phyloP scores from a whole-genome alignment of 2,113 vertebrate species.

The Thomomys bottae region DNA sequence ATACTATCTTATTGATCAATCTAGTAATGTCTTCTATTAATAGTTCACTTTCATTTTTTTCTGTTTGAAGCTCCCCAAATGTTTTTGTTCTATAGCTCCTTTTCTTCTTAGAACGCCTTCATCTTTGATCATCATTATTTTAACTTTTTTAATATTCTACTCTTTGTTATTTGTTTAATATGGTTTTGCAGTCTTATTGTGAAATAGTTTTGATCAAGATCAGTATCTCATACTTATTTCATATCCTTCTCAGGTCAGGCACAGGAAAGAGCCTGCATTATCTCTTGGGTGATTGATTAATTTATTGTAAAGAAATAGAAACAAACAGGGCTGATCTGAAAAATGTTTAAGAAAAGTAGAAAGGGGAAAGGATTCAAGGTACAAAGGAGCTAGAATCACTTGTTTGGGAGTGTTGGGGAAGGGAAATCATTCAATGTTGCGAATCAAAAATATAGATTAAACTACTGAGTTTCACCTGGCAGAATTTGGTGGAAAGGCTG shows the following conservation, averaged over 20 bases:
- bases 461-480: background rate
- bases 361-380: background rate
- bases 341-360: background rate
- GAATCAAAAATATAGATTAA: conserved; percentile 4
- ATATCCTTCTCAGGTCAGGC: background rate
- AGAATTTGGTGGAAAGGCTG: background rate
- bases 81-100: background rate
- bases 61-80: background rate
- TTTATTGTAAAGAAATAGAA: background rate
- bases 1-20: background rate
- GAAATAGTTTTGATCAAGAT: background rate
- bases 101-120: conserved; percentile 25
- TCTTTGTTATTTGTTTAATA: conserved; percentile 14
- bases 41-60: background rate
- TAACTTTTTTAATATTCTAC: background rate
- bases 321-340: background rate
- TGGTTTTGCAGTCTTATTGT: background rate
- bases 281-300: background rate
- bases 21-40: conserved; percentile 11
- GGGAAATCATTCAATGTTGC: background rate
- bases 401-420: background rate
- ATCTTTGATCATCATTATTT: background rate
- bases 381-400: background rate
- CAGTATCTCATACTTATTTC: conserved; percentile 7
- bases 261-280: background rate